phyloP scores from a whole-genome alignment of 2,888 invertebrate genomes.

The Mythimna pallens region DNA sequence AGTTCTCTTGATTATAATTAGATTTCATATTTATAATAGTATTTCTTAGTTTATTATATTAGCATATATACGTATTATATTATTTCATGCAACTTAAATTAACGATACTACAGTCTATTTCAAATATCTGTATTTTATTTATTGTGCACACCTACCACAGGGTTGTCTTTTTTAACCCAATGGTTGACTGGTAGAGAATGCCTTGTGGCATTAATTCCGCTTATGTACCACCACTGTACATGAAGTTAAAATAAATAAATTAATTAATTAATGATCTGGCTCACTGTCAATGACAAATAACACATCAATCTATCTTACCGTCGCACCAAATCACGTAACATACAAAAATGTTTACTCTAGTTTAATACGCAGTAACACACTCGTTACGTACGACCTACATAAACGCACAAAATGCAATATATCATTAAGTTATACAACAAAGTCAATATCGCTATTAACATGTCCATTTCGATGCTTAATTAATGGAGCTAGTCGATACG shows the following conservation, averaged over 20 bases:
- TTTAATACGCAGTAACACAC: slow-evolving; percentile 7
- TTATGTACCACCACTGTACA: too few relatives aligned
- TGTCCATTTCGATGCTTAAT: slow-evolving; percentile 48
- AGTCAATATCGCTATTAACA: slow-evolving; percentile 56
- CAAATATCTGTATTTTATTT: too few relatives aligned
- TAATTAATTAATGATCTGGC: not conserved
- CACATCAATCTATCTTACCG: slow-evolving; percentile 36
- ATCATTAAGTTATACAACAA: slow-evolving; percentile 57
- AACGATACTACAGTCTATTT: too few relatives aligned
- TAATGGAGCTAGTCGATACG: slow-evolving; percentile 56
- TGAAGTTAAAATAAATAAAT: not conserved
- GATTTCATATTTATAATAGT: too few relatives aligned
- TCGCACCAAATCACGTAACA: slow-evolving; percentile 38
- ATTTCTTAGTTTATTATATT: too few relatives aligned
- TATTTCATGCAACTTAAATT: too few relatives aligned
- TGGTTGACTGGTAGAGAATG: too few relatives aligned
- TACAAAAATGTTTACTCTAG: slow-evolving; percentile 24
- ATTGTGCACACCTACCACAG: too few relatives aligned
- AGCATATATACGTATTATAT: too few relatives aligned
- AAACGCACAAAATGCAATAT: slow-evolving; percentile 27
- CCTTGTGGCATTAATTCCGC: too few relatives aligned
- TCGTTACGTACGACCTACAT: slow-evolving; percentile 45
- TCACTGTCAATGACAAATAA: slow-evolving; percentile 19
- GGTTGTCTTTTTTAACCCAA: too few relatives aligned
- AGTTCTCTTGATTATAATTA: too few relatives aligned